Evolutionary conservation across 2,113 vertebrate genomes (phyloP).

Genomic region (Choloepus hoffmanni): DNA sequence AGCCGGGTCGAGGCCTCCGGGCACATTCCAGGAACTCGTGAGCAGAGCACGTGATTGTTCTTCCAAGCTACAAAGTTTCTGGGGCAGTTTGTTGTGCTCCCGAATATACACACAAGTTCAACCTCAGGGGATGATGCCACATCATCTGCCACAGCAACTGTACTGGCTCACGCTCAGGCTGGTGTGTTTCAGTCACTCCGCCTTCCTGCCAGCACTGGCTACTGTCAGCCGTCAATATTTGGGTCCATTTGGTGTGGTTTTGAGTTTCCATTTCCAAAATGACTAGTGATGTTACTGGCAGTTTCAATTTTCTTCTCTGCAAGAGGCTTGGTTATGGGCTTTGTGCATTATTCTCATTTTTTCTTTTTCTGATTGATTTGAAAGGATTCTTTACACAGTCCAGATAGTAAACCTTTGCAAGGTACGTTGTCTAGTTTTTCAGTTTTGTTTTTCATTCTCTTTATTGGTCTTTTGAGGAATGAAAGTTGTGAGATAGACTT

Average conservation of each 20-base stretch:
- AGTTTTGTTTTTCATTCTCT: neutral
- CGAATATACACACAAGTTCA: rapidly evolving
- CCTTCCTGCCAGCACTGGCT: neutral
- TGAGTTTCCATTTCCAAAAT: neutral
- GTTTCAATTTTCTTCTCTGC: neutral
- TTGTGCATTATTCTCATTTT: too few relatives aligned
- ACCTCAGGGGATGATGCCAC: neutral
- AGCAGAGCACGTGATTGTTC: neutral
- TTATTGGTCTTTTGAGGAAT: neutral
- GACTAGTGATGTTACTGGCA: neutral
- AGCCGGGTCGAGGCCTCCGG: too few relatives aligned
- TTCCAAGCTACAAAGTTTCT: neutral
- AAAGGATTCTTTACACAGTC: neutral
- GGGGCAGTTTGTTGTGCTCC: neutral
- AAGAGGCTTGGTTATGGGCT: neutral
- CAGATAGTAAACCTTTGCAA: neutral
- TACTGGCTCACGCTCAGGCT: neutral
- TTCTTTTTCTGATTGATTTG: neutral
- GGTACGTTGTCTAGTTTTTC: neutral
- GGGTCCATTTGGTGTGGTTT: neutral
- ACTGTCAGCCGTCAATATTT: neutral
- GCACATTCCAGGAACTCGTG: neutral
- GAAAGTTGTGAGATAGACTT: neutral
- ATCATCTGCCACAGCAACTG: neutral
- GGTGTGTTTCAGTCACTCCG: rapidly evolving